Evolutionary conservation across 2,797 vertebrate genomes (phyloP), one percentile per base, ranked within the genome.

Genomic region (Protosalanx chinensis): DNA sequence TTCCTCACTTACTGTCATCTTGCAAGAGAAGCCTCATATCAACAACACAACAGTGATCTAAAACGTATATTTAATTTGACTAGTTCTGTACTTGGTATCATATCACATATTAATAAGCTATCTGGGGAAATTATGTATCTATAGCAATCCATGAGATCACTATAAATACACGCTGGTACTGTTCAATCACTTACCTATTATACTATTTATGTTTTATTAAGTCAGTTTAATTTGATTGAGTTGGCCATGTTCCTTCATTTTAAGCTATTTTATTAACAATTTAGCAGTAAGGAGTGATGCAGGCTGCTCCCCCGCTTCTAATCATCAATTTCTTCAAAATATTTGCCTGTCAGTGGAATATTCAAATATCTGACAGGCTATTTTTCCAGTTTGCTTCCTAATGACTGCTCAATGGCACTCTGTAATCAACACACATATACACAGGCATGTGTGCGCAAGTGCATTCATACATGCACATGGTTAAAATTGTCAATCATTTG

Each of bases 151-250:
- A 5, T 64, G 66, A 68, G 37, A 73, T 64, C 29, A 6, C 53
- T 72, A 72, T 72, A 64, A 70, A 73, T 67, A 71, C 75, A 73
- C 49, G 57, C 41, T 53, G 33, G 58, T 20, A 68, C 72, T 74
- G 57, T 77, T 78, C 56, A 69, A 72, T 70, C 63, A 66, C 53
- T 46, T 77, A 72, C 58, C 41, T 72, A 66, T 74, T 74, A 72
- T 74, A 64, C 67, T 79, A 77, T 72, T 68, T 65, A 56, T 23
- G 29, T 68, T 79, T 75, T 73, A 73, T 75, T 67, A 75, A 77
- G 51, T 53, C 76, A 57, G 53, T 53, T 67, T 46, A 15, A 68
- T 70, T 67, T 53, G 74, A 72, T 63, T 33, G 20, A 69, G 20
- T 76, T 70, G 49, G 61, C 23, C 29, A 16, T 41, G 10, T 46